Evolutionary conservation across 2,113 vertebrate species (phyloP).

Genomic region (Lepus europaeus): DNA sequence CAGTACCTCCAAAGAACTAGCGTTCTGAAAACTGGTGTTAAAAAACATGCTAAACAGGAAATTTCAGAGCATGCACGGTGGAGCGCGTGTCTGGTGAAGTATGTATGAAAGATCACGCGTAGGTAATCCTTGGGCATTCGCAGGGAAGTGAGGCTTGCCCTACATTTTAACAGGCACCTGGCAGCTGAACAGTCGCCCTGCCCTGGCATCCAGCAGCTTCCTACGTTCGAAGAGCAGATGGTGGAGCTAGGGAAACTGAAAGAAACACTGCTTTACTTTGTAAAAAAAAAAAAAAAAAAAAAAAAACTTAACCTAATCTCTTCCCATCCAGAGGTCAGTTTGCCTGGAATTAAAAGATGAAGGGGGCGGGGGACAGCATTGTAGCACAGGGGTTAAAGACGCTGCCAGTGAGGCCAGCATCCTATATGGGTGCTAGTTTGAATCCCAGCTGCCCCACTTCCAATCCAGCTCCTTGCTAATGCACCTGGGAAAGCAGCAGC

Average conservation of each 20-base stretch:
- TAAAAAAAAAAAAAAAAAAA: neutral
- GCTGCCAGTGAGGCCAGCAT: too few relatives aligned
- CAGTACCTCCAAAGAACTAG: neutral
- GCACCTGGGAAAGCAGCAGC: too few relatives aligned
- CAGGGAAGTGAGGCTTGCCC: too few relatives aligned
- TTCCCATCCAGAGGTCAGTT: neutral
- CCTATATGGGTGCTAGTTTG: too few relatives aligned
- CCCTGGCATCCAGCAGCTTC: neutral
- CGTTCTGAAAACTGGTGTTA: neutral
- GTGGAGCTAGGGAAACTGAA: neutral
- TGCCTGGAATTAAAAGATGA: neutral
- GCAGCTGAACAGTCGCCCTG: neutral
- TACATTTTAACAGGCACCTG: neutral
- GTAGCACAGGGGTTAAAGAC: too few relatives aligned
- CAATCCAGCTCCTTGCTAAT: too few relatives aligned
- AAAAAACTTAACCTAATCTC: neutral
- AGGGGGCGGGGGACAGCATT: too few relatives aligned
- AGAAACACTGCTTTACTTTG: neutral
- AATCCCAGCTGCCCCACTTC: too few relatives aligned
- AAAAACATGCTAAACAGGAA: neutral
- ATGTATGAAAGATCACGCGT: neutral
- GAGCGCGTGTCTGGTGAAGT: neutral
- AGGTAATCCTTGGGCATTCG: neutral
- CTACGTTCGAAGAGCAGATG: neutral
- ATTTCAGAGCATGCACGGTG: neutral